A percentile compares a stretch with the other conserved stretches of the same genome.
Conservation (phyloP, 2,113 vertebrate species). For the Arvicanthis niloticus region DNA sequence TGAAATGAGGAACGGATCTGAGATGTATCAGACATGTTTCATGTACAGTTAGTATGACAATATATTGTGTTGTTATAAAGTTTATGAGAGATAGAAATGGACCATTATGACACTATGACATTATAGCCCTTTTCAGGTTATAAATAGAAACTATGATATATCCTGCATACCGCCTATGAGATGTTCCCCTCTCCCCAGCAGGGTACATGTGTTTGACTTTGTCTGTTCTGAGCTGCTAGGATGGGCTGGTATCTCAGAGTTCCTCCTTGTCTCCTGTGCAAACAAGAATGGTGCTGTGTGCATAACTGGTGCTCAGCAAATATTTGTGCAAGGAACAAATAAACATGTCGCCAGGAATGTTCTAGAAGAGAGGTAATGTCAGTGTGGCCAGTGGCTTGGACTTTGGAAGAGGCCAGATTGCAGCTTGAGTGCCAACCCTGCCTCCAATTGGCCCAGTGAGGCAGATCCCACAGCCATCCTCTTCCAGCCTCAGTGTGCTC, state of each 20-base stretch:
- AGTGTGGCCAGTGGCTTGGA: not conserved
- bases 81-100: not conserved
- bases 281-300: not conserved
- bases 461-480: not conserved
- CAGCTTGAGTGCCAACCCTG: not conserved
- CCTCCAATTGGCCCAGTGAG: not conserved
- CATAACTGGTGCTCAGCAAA: slow-evolving; percentile 44
- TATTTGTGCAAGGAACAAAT: slow-evolving; percentile 61
- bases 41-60: not conserved
- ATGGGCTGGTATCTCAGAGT: not conserved
- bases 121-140: not conserved
- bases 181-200: not conserved
- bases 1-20: not conserved
- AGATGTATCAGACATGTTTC: not conserved
- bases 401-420: not conserved
- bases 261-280: slow-evolving; percentile 53
- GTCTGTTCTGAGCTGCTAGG: not conserved
- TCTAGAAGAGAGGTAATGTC: slow-evolving; percentile 1
- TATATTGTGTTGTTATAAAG: not conserved
- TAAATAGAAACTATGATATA: not conserved
- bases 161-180: not conserved
- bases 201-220: fast-evolving
- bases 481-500: not conserved
- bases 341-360: slow-evolving; percentile 62
- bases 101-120: not conserved